These are phyloP conservation scores for Misgurnus mizolepis DNA, from an alignment of 2,113 vertebrate species.

Conservation along the genomic window DNA sequence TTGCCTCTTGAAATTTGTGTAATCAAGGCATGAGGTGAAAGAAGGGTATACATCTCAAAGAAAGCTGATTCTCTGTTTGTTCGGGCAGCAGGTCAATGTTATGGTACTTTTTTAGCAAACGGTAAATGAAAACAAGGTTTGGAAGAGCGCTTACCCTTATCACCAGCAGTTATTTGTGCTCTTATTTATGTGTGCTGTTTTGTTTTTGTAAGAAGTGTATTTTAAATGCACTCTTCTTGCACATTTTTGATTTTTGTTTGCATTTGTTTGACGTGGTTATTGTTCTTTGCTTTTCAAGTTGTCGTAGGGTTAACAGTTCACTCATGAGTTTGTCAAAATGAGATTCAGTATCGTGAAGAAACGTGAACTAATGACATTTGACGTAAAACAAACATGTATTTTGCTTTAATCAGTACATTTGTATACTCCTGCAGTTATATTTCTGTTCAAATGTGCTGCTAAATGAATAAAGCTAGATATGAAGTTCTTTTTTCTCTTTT, in stretches of 20 bases:
- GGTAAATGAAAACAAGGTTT: neutral
- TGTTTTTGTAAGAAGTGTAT: constrained; percentile 13
- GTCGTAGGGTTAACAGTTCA: constrained; percentile 76
- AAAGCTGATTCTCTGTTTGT: neutral
- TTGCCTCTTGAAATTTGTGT: constrained; percentile 31
- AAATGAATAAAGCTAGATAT: constrained; percentile 60
- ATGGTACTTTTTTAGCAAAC: neutral
- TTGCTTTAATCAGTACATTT: constrained; percentile 99
- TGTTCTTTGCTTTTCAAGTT: constrained; percentile 59
- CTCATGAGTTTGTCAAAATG: constrained; percentile 80
- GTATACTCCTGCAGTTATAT: constrained; percentile 98
- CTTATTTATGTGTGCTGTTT: constrained; percentile 2
- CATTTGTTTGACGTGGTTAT: constrained; percentile 50
- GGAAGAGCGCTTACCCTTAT: constrained; percentile 36
- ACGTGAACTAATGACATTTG: constrained; percentile 76
- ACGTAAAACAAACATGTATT: constrained; percentile 85
- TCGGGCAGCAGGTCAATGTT: neutral
- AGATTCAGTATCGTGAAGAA: constrained; percentile 70
- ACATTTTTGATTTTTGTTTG: constrained; percentile 35
- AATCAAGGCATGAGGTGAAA: constrained; percentile 5
- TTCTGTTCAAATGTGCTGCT: constrained; percentile 84
- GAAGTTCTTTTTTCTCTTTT: constrained; percentile 3
- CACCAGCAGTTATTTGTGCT: constrained; percentile 43
- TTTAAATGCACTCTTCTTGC: constrained; percentile 19
- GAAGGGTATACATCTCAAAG: neutral